A percentile compares a stretch with the other conserved stretches of the same genome.
phyloP scores from a whole-genome alignment of 2,797 vertebrate species.

The Acanthopagrus latus region DNA sequence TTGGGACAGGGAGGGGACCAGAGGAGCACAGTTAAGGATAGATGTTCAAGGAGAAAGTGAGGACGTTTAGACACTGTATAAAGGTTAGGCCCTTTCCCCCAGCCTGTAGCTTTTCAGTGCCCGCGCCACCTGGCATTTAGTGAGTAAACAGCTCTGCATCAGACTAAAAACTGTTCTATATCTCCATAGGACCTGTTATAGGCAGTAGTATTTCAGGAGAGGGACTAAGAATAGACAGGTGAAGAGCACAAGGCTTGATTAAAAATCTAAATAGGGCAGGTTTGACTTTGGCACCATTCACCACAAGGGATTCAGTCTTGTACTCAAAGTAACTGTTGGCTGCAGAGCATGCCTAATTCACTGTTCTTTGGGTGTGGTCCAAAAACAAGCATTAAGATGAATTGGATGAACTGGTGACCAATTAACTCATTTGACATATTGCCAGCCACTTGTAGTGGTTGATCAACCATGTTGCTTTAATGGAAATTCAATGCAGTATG shows the following conservation, averaged over 20 bases:
- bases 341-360: conserved; percentile 59
- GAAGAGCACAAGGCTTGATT: conserved; percentile 32
- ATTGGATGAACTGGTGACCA: conserved; percentile 83
- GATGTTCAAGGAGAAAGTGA: conserved; percentile 81
- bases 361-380: conserved; percentile 80
- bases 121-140: conserved; percentile 72
- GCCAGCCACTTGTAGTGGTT: conserved; percentile 77
- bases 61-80: conserved; percentile 66
- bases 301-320: conserved; percentile 36
- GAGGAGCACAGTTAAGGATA: conserved; percentile 77
- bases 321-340: conserved; percentile 61
- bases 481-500: conserved; percentile 80
- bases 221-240: conserved; percentile 28
- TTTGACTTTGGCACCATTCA: conserved; percentile 44
- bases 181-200: conserved; percentile 9
- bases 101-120: conserved; percentile 62
- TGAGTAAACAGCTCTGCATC: conserved; percentile 65
- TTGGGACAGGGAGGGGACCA: conserved; percentile 77
- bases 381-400: conserved; percentile 80
- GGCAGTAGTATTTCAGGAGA: conserved; percentile 15
- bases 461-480: conserved; percentile 80
- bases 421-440: conserved; percentile 85
- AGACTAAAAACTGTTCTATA: conserved; percentile 54
- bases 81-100: conserved; percentile 74
- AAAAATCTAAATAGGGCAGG: conserved; percentile 42